Base-by-base conservation (phyloP, 2,888 invertebrate species). In the Platycheirus rosarum region DNA sequence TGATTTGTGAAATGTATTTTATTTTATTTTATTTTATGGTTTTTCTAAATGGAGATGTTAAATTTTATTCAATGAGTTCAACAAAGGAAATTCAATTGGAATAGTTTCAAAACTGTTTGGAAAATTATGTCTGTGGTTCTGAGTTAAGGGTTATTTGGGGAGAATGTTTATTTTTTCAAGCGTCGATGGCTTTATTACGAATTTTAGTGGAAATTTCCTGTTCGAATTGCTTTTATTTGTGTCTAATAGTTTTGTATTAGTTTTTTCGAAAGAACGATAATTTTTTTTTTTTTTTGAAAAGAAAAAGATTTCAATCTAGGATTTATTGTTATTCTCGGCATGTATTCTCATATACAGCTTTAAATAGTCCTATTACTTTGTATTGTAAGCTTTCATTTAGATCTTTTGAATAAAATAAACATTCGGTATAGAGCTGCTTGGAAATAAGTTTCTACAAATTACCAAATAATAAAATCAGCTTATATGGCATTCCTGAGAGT, bases 51-150 rank as follows among this genome's bases (percentile, higher is more conserved):
- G 13, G 9, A 37, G 18, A 53, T 46, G 32, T 37, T 18, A 40
- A 48, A 49, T 49, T 40, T 48, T 48, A 13, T 65, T 57, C 40
- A 48, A 48, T 6, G 13, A 35, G 29, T 53, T n/a, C 14, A 55
- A 57, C 32, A 49, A 49, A 32, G 53, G 26, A 57, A 16, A 40
- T 49, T 66, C 55, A 14, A 32, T 49, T 49, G n/a, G 42, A 65
- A 74, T 55, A 57, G 65, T 74, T 74, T 40, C 7, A 23, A 53
- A 40, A 40, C 42, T 57, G 29, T 13, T 20, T 14, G 16, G 6
- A 16, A 32, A 32, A 16, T 29, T 9, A 49, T 9, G 16, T 32
- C 1, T 32, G 49, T 49, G 49, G 49, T 48, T 48, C 4, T 13
- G 7, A 13, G 9, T 14, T 14, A 26, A 7, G 0, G 48, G 26